phyloP scores from a whole-genome alignment of 2,888 invertebrate genomes.

The Bellardia bayeri region DNA sequence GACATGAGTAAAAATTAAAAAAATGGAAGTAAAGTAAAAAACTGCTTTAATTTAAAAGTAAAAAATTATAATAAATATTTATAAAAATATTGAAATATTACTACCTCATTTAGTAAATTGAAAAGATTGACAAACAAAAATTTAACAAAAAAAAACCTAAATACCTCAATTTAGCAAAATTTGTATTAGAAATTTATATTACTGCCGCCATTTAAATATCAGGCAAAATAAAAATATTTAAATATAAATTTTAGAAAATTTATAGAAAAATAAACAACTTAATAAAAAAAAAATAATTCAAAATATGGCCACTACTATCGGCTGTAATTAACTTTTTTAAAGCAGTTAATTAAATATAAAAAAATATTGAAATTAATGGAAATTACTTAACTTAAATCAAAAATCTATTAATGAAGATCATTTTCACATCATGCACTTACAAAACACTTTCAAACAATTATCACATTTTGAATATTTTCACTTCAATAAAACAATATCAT shows the following conservation, averaged over 20 bases:
- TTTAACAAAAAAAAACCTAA: constrained; percentile 71
- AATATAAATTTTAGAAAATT: constrained; percentile 63
- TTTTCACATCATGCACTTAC: constrained; percentile 26
- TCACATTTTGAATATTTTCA: constrained; percentile 32
- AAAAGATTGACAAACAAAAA: constrained; percentile 58
- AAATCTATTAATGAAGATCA: constrained; percentile 16
- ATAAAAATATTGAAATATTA: constrained; percentile 61
- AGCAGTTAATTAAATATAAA: constrained; percentile 37
- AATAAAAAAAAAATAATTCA: constrained; percentile 1
- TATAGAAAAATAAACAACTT: constrained; percentile 40
- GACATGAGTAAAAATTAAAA: neutral
- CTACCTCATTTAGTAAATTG: constrained; percentile 73
- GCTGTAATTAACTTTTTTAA: neutral
- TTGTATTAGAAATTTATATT: constrained; percentile 65
- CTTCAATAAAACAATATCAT: neutral
- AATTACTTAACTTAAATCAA: neutral
- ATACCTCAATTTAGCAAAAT: constrained; percentile 74
- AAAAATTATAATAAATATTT: constrained; percentile 45
- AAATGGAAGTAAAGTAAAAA: constrained; percentile 24
- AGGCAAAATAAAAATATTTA: constrained; percentile 53
- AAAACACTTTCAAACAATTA: constrained; percentile 36
- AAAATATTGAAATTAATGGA: neutral
- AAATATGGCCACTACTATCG: constrained; percentile 10
- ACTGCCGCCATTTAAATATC: constrained; percentile 69
- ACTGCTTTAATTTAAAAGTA: constrained; percentile 19